These are phyloP conservation scores for Macquaria ambigua DNA, from an alignment of 2,113 vertebrate species.

Conservation along the genomic window DNA sequence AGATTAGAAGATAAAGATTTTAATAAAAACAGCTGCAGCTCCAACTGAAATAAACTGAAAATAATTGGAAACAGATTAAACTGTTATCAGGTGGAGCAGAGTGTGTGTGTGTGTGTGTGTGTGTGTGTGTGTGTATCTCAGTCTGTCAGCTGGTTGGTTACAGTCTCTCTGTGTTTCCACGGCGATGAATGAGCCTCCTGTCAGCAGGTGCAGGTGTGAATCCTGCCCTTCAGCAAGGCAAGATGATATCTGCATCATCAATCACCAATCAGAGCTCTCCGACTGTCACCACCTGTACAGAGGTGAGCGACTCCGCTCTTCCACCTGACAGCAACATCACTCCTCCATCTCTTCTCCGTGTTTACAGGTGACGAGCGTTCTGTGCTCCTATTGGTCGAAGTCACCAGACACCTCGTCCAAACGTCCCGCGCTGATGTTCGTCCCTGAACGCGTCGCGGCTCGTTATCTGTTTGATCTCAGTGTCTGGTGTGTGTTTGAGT, in stretches of 20 bases:
- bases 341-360: neutral
- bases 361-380: neutral
- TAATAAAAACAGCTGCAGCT: neutral
- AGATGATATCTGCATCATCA: too few relatives aligned
- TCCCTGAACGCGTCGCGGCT: neutral
- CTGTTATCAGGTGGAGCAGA: conserved; percentile 35
- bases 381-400: neutral
- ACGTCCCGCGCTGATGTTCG: neutral
- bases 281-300: neutral
- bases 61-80: conserved; percentile 46
- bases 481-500: neutral
- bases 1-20: too few relatives aligned
- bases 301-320: neutral
- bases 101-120: conserved; percentile 25
- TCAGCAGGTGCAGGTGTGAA: conserved; percentile 1
- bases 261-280: neutral
- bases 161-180: conserved; percentile 20
- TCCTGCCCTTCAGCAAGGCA: neutral
- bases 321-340: too few relatives aligned
- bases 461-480: neutral
- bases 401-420: neutral
- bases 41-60: conserved; percentile 32
- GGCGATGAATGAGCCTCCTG: neutral
- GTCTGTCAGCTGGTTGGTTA: conserved; percentile 27
- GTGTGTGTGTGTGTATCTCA: conserved; percentile 26